Evolutionary conservation across 2,888 invertebrate species (phyloP).

Genomic region (Ichneumoninae sp.): DNA sequence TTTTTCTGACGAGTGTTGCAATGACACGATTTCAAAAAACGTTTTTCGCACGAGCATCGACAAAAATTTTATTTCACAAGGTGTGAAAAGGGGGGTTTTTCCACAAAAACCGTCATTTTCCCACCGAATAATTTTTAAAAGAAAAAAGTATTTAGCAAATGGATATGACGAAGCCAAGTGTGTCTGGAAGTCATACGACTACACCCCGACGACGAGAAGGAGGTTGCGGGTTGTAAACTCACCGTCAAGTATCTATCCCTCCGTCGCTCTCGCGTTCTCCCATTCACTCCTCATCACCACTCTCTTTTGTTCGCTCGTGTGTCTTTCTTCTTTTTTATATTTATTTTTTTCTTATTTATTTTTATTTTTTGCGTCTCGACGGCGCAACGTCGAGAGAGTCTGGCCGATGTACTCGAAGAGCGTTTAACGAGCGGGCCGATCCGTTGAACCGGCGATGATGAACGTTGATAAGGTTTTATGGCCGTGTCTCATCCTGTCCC

Average conservation of each 20-base stretch:
- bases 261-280: slow-evolving; percentile 11
- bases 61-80: too few species aligned
- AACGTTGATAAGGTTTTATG: slow-evolving; percentile 81
- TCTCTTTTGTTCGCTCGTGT: slow-evolving; percentile 29
- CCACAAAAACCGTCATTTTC: too few species aligned
- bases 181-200: slow-evolving; percentile 51
- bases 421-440: slow-evolving; percentile 79
- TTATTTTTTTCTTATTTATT: slow-evolving; percentile 43
- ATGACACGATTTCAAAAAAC: too few species aligned
- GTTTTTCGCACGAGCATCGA: too few species aligned
- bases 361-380: slow-evolving; percentile 69
- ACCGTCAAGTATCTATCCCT: slow-evolving; percentile 29
- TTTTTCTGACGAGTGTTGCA: too few species aligned
- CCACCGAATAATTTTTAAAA: too few species aligned
- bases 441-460: slow-evolving; percentile 79
- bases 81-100: too few species aligned
- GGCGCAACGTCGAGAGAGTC: slow-evolving; percentile 67
- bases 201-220: slow-evolving; percentile 25
- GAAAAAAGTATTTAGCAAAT: slow-evolving; percentile 46
- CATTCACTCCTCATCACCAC: not conserved
- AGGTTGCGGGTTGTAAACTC: slow-evolving; percentile 44
- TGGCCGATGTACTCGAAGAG: slow-evolving; percentile 71
- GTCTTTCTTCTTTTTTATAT: slow-evolving; percentile 17
- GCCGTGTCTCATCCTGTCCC: slow-evolving; percentile 79
- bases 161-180: slow-evolving; percentile 47